These are phyloP conservation scores for Podabrus alpinus DNA, from an alignment of 2,888 invertebrate genomes.

Conservation along the genomic window DNA sequence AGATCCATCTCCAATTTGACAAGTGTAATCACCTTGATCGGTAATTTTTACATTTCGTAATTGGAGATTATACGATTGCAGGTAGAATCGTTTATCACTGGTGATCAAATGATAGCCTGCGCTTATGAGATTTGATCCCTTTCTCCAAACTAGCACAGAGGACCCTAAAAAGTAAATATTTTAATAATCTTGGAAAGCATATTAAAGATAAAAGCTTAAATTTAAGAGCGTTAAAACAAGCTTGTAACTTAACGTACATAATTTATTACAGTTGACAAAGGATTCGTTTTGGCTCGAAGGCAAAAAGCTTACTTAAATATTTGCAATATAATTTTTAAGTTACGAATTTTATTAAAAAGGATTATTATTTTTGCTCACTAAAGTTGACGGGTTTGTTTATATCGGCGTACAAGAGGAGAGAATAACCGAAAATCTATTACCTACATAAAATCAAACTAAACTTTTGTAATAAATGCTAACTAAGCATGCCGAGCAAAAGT, in stretches of 20 bases:
- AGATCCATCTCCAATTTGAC: constrained; percentile 61
- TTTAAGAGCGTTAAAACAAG: background rate
- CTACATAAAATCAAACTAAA: background rate
- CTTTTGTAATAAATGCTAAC: background rate
- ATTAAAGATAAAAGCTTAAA: background rate
- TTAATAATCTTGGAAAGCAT: background rate
- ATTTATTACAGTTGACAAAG: background rate
- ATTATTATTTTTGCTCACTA: background rate
- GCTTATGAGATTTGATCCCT: constrained; percentile 58
- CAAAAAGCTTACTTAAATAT: background rate
- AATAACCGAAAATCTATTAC: background rate
- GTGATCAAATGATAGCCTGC: constrained; percentile 61
- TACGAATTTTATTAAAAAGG: background rate
- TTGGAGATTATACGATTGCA: constrained; percentile 59
- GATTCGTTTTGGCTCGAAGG: background rate
- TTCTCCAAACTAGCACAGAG: constrained; percentile 61
- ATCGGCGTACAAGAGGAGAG: background rate
- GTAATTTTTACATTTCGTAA: constrained; percentile 58
- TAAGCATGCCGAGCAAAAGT: background rate
- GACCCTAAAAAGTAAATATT: constrained; percentile 50
- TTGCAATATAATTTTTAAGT: background rate
- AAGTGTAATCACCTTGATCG: constrained; percentile 63
- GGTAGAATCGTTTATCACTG: constrained; percentile 57
- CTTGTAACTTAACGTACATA: background rate
- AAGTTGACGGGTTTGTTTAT: background rate